Evolutionary conservation across 1,140 invertebrate genomes (phyloP), one percentile per base, ranked within the genome.

Genomic region (Frieseomelitta varia): DNA sequence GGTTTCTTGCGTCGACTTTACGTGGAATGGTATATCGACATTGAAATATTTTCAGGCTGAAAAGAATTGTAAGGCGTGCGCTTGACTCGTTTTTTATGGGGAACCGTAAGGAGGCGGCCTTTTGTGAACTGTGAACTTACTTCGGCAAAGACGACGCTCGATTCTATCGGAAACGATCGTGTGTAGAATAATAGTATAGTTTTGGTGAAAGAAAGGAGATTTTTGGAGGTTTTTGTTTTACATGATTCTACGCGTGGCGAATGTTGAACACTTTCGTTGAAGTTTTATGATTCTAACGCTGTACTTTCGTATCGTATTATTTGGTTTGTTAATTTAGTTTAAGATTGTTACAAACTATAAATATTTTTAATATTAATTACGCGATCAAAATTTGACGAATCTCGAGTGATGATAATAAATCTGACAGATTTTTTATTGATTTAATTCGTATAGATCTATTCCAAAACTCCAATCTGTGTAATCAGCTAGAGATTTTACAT

Each of bases 111-210:
- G 14, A 47, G 21, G 68, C 15, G 39, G 17, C 68, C 24, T 14
- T 71, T 71, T 69, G 30, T 39, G 19, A 34, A 19, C 30, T 68
- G 67, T 10, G 21, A 19, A 6, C n/a, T n/a, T 2, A 21, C 19
- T 71, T n/a, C 12, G 2, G 21, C 24, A 21, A 24, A 47, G n/a
- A 71, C 34, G 34, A 10, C 19, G 24, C 68, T 6, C 68, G 68
- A 47, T 71, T 71, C 34, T 47, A 71, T 71, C 39, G 39, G 68
- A 71, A 71, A 71, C 39, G 39, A 71, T 71, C 68, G 68, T 71
- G 68, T 24, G 39, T 11, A 14, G 68, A 71, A 71, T 71, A 47
- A 34, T 71, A n/a, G 34, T 24, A 39, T 69, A 14, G 24, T 47
- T 71, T 51, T 51, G 39, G 24, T 71, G 39, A 8, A 71, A 71